phyloP scores from a whole-genome alignment of 2,113 vertebrate genomes.

The Neoarius graeffei region DNA sequence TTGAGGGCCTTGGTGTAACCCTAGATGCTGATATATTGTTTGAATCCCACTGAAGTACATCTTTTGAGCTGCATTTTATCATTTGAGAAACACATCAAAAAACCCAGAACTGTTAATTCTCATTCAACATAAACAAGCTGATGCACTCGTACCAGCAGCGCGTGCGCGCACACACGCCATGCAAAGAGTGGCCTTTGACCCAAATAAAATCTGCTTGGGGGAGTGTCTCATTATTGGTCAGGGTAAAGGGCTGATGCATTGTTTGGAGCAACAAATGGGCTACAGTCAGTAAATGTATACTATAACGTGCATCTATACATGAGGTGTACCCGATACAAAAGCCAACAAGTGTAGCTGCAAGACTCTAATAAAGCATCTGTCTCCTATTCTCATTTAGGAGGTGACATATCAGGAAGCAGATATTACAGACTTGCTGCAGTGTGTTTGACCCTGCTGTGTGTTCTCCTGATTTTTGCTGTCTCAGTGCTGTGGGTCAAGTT shows the following conservation, averaged over 20 bases:
- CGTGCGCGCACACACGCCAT: too few species aligned
- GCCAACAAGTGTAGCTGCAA: background rate
- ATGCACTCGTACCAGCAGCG: too few species aligned
- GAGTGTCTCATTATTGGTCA: background rate
- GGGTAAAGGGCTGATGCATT: background rate
- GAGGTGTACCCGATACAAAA: background rate
- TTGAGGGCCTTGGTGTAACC: background rate
- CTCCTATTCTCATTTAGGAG: background rate
- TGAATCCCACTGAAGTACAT: background rate
- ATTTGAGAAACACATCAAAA: too few species aligned
- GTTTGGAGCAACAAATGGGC: background rate
- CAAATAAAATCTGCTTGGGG: too few species aligned
- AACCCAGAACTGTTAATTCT: too few species aligned
- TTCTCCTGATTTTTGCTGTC: constrained; percentile 9
- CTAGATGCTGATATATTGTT: background rate
- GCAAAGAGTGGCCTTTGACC: too few species aligned
- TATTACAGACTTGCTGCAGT: constrained; percentile 1
- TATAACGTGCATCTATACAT: background rate
- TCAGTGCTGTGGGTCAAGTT: background rate
- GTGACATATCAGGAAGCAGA: background rate
- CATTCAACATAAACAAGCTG: too few species aligned
- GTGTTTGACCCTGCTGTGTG: constrained; percentile 16
- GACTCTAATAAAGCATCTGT: background rate
- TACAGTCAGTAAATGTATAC: background rate
- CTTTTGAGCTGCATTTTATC: background rate